These are phyloP conservation scores for Eilema sororculum DNA, from an alignment of 2,888 invertebrate species.

Conservation along the genomic window DNA sequence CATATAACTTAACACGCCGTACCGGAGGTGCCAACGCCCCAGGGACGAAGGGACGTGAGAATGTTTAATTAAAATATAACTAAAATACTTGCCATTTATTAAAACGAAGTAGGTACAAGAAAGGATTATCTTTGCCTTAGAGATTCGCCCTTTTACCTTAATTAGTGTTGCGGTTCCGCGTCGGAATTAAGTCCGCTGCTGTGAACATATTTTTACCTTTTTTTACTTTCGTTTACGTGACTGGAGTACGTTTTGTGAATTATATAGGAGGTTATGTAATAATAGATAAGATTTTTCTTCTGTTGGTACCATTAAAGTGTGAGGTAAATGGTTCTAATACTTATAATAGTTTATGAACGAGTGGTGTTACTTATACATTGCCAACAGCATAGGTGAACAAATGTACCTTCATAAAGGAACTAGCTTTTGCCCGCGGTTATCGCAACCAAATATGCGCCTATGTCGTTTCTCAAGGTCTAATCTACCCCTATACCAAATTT, in stretches of 20 bases:
- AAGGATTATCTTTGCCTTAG: constrained; percentile 66
- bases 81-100: constrained; percentile 68
- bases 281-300: no score
- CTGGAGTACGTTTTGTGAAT: background rate
- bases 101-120: constrained; percentile 63
- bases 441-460: no score
- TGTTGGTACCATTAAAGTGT: no score
- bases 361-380: no score
- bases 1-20: constrained; percentile 47
- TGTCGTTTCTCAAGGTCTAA: no score
- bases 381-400: no score
- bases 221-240: constrained; percentile 22
- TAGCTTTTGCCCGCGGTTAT: no score
- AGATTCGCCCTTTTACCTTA: constrained; percentile 61
- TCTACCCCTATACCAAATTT: no score
- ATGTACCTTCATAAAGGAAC: no score
- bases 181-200: constrained; percentile 39
- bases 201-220: constrained; percentile 25
- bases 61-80: constrained; percentile 73
- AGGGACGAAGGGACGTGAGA: constrained; percentile 56
- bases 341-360: no score
- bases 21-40: constrained; percentile 46
- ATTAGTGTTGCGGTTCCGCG: constrained; percentile 58
- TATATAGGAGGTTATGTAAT: background rate
- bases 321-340: no score